Percentiles rank a stretch among this genome's conserved stretches.
phyloP scores from a whole-genome alignment of 2,113 vertebrate species.

The Procavia capensis region DNA sequence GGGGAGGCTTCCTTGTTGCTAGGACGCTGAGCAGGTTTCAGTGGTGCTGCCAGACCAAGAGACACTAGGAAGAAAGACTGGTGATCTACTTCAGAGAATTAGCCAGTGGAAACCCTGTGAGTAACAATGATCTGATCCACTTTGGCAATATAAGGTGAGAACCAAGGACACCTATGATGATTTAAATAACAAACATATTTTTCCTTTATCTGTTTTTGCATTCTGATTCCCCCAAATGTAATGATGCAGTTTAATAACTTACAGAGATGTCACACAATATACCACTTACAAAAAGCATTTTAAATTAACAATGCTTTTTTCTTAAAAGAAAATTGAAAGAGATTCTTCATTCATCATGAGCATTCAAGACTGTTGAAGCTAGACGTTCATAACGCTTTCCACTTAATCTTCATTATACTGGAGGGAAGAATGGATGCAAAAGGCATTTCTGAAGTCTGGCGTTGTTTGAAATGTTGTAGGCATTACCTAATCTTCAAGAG shows the following conservation, averaged over 20 bases:
- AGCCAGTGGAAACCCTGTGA: neutral
- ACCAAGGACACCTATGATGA: neutral
- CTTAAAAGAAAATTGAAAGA: neutral
- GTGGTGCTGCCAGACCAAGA: neutral
- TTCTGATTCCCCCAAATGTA: neutral
- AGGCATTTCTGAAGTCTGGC: constrained; percentile 29
- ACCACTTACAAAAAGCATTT: neutral
- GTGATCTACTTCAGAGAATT: neutral
- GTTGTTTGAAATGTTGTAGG: constrained; percentile 15
- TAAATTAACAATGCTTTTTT: constrained; percentile 1
- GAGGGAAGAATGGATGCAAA: neutral
- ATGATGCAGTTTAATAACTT: constrained; percentile 6
- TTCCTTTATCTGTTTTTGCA: constrained; percentile 18
- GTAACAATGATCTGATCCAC: neutral
- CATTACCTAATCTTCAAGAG: neutral
- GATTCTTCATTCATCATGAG: neutral
- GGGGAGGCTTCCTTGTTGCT: neutral
- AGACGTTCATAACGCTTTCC: neutral
- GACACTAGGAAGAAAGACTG: neutral
- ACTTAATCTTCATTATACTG: constrained; percentile 39
- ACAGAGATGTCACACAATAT: neutral
- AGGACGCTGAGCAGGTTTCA: neutral
- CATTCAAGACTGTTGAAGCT: neutral
- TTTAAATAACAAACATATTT: constrained; percentile 60
- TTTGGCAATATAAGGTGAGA: constrained; percentile 40